Percentiles rank a stretch among this genome's conserved stretches.
phyloP scores from a whole-genome alignment of 53 echinoderm and acorn worm genomes.

The Crossaster papposus region DNA sequence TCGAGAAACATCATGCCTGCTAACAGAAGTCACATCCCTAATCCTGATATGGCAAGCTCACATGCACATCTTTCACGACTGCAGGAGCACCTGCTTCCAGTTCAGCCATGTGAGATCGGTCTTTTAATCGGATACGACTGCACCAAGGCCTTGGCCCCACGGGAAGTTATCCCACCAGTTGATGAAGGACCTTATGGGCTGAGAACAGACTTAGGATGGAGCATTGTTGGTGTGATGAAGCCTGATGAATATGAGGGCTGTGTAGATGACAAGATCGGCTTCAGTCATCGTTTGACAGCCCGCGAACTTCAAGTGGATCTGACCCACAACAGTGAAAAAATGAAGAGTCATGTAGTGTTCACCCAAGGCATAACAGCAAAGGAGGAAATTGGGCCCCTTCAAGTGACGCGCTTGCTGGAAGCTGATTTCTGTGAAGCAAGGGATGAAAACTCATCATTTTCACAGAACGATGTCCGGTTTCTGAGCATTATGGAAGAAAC shows the following conservation, averaged over 20 bases:
- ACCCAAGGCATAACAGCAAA: conserved; percentile 13
- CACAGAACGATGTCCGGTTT: conserved; percentile 67
- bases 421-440: conserved; percentile 52
- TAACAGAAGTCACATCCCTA: conserved; percentile 53
- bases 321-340: neutral
- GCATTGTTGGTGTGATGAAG: conserved; percentile 59
- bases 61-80: no score
- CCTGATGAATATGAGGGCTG: neutral
- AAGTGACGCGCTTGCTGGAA: conserved; percentile 58
- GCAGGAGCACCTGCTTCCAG: conserved; percentile 27
- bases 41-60: conserved; percentile 51
- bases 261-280: conserved; percentile 49
- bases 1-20: conserved; percentile 62
- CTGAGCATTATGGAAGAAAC: conserved; percentile 57
- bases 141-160: conserved; percentile 55
- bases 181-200: conserved; percentile 61
- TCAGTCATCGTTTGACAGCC: conserved; percentile 55
- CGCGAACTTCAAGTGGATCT: conserved; percentile 13
- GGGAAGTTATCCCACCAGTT: conserved; percentile 58
- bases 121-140: conserved; percentile 63
- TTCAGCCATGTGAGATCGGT: conserved; percentile 59
- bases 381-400: conserved; percentile 61
- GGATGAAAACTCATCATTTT: conserved; percentile 15
- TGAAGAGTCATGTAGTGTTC: conserved; percentile 6
- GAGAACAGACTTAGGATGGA: conserved; percentile 65